Conservation (phyloP, 2,888 invertebrate species). For the Limenitis camilla region DNA sequence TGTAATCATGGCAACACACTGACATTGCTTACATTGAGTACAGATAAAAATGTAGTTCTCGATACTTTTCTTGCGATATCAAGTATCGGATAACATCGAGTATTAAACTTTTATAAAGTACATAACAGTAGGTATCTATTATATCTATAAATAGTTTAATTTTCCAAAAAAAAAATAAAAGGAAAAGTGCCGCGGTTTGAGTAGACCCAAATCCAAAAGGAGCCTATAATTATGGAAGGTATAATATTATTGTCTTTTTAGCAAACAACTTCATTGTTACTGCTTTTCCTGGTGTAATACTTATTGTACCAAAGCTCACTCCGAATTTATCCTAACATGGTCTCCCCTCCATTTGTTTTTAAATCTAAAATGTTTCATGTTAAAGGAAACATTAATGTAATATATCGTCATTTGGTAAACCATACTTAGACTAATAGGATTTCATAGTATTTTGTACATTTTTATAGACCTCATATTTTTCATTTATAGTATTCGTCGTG, state of each 20-base stretch:
- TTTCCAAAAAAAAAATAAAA: too few relatives aligned
- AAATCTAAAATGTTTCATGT: constrained; percentile 29
- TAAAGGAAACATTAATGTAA: constrained; percentile 36
- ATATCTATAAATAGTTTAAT: too few relatives aligned
- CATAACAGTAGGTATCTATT: too few relatives aligned
- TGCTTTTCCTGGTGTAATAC: constrained; percentile 37
- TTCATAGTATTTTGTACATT: constrained; percentile 36
- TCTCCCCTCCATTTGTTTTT: constrained; percentile 43
- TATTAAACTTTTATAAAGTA: too few relatives aligned
- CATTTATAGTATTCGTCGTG: constrained; percentile 30
- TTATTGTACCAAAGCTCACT: constrained; percentile 29
- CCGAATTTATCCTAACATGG: constrained; percentile 32
- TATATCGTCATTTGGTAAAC: constrained; percentile 39
- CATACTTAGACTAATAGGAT: constrained; percentile 40
- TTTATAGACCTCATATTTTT: constrained; percentile 29
- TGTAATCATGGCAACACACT: too few relatives aligned
- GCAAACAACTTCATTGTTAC: constrained; percentile 37
- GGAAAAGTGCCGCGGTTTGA: too few relatives aligned
- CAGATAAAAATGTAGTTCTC: too few relatives aligned
- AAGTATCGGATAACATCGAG: too few relatives aligned
- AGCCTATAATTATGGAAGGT: too few relatives aligned
- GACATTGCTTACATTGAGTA: too few relatives aligned
- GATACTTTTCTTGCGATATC: too few relatives aligned
- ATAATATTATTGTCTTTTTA: constrained; percentile 37
- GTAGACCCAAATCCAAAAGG: too few relatives aligned